Percentiles rank a stretch among this genome's conserved stretches.
Conservation (phyloP, 2,797 vertebrate genomes). For the Cirrhinus molitorella region DNA sequence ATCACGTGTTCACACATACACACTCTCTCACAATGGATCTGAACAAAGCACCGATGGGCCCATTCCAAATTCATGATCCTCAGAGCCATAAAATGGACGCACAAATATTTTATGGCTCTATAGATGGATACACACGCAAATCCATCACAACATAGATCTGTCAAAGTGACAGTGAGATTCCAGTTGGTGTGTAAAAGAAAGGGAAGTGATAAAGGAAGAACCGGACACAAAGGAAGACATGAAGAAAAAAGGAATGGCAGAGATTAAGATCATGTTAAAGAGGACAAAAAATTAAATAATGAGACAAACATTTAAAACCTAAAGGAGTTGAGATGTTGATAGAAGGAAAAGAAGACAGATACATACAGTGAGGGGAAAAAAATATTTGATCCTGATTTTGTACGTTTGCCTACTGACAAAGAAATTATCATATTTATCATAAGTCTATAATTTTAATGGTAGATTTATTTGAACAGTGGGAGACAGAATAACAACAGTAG, state of each 20-base stretch:
- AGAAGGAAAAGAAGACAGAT: neutral
- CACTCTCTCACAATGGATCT: conserved; percentile 9
- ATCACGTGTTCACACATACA: conserved; percentile 1
- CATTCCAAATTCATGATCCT: conserved; percentile 30
- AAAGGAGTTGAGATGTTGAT: neutral
- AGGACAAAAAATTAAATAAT: neutral
- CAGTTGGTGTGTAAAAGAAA: neutral
- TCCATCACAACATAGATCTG: conserved; percentile 36
- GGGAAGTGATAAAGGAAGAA: conserved; percentile 1
- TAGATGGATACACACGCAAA: conserved; percentile 44
- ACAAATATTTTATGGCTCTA: conserved; percentile 33
- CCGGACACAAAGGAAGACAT: neutral
- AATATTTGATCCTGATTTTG: too few species aligned
- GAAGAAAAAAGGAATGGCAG: neutral
- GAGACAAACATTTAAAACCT: neutral
- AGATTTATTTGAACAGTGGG: too few species aligned
- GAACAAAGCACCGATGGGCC: neutral
- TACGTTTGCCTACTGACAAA: too few species aligned
- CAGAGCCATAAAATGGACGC: neutral
- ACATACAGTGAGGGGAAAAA: too few species aligned
- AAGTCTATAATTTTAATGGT: too few species aligned
- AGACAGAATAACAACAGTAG: too few species aligned
- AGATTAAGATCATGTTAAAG: neutral
- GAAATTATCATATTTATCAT: too few species aligned
- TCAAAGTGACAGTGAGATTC: conserved; percentile 13